phyloP scores from a whole-genome alignment of 2,888 invertebrate genomes.

The Oscheius sp. region DNA sequence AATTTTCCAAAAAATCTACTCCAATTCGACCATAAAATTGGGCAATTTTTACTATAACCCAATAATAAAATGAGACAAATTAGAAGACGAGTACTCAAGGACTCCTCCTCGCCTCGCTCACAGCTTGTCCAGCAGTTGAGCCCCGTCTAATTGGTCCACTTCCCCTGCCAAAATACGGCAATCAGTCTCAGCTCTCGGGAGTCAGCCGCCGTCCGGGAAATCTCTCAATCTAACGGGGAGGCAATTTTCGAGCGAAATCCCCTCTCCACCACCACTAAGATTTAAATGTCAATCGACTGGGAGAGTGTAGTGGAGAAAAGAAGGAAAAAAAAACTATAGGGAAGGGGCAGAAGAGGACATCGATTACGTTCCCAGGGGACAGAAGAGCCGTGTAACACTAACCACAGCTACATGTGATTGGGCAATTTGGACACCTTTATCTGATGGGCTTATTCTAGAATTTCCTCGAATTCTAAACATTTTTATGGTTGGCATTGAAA shows the following conservation, averaged over 20 bases:
- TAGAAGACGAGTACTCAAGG: background rate
- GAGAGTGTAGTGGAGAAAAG: background rate
- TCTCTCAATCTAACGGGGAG: background rate
- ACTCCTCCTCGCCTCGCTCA: background rate
- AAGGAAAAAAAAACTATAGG: slow-evolving; percentile 5
- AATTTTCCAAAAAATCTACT: no score
- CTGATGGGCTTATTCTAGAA: no score
- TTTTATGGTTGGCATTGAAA: no score
- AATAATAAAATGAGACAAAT: background rate
- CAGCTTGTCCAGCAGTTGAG: background rate
- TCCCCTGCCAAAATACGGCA: slow-evolving; percentile 81
- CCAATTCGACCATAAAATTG: no score
- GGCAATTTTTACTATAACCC: no score
- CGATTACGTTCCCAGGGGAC: slow-evolving; percentile 25
- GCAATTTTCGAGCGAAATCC: background rate
- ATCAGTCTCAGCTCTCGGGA: slow-evolving; percentile 79
- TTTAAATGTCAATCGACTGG: slow-evolving; percentile 1
- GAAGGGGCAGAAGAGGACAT: slow-evolving; percentile 5
- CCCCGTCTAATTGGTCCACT: slow-evolving; percentile 21
- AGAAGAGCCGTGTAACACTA: no score
- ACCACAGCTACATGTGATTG: no score
- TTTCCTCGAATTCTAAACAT: no score
- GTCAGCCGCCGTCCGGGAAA: background rate
- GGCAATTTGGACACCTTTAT: no score
- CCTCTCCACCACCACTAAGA: no score